Percentiles rank a stretch among this genome's conserved stretches.
phyloP scores from a whole-genome alignment of 2,113 vertebrate species.

The Garra rufa region DNA sequence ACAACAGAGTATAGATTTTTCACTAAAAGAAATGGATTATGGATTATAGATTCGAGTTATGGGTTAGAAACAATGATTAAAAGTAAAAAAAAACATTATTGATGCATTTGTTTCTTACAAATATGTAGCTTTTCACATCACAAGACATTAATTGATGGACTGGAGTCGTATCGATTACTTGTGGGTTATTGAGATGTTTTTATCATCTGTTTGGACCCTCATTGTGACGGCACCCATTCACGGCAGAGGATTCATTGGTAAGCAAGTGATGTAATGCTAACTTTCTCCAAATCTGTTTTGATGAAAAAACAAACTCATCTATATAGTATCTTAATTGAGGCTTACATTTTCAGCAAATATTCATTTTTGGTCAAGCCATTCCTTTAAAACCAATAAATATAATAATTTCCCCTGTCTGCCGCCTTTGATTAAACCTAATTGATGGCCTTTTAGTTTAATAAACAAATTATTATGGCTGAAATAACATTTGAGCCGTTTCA shows the following conservation, averaged over 20 bases:
- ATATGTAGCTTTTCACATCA: not conserved
- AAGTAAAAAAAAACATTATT: not conserved
- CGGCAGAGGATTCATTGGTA: not conserved
- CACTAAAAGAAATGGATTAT: too few species aligned
- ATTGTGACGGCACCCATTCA: not conserved
- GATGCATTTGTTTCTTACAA: not conserved
- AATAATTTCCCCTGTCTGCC: not conserved
- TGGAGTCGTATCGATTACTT: too few species aligned
- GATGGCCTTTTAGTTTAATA: constrained; percentile 51
- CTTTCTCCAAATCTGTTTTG: not conserved
- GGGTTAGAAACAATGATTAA: not conserved
- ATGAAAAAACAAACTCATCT: not conserved
- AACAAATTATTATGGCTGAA: not conserved
- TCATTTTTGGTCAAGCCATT: not conserved
- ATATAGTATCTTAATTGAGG: too few species aligned
- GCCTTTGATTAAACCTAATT: constrained; percentile 47
- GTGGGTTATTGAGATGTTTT: not conserved
- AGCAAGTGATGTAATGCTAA: not conserved
- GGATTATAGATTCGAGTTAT: not conserved
- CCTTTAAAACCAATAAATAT: not conserved
- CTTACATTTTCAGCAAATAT: not conserved
- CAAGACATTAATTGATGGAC: not conserved
- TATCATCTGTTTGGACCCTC: not conserved
- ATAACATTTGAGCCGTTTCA: not conserved
- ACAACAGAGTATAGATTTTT: too few species aligned